phyloP scores from a whole-genome alignment of 2,113 vertebrate species.

The Amphiprion ocellaris region DNA sequence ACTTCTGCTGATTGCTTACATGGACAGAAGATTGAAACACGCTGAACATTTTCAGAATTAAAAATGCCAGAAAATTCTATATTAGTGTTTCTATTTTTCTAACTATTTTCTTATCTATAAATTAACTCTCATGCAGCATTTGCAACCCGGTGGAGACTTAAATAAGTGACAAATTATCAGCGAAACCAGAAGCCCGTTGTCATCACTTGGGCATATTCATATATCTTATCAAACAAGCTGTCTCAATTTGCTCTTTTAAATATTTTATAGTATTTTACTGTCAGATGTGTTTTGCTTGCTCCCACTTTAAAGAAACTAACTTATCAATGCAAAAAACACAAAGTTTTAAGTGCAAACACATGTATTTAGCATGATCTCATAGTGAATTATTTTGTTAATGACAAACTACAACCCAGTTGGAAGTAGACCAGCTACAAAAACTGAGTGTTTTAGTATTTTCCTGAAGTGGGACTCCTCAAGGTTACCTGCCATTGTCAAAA shows the following conservation, averaged over 20 bases:
- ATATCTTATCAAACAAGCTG: not conserved
- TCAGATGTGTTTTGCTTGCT: not conserved
- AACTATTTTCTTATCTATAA: too few species aligned
- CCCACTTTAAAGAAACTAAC: too few species aligned
- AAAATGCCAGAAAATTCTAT: too few species aligned
- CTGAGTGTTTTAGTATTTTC: not conserved
- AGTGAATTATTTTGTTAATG: not conserved
- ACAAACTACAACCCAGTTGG: not conserved
- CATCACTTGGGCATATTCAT: not conserved
- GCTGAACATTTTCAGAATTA: too few species aligned
- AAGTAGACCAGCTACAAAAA: not conserved
- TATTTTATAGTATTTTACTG: not conserved
- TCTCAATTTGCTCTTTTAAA: not conserved
- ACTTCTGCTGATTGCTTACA: too few species aligned
- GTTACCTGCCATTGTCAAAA: constrained; percentile 14
- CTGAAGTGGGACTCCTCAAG: not conserved
- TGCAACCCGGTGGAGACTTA: not conserved
- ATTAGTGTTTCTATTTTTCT: too few species aligned
- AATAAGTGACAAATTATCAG: not conserved
- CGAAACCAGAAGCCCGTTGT: not conserved
- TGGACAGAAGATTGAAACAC: too few species aligned
- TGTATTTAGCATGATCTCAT: too few species aligned
- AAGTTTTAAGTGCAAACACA: too few species aligned
- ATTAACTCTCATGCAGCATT: not conserved
- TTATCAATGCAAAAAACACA: too few species aligned